Conservation (phyloP, 1,140 invertebrate genomes). For the Aphaenogaster rudis region DNA sequence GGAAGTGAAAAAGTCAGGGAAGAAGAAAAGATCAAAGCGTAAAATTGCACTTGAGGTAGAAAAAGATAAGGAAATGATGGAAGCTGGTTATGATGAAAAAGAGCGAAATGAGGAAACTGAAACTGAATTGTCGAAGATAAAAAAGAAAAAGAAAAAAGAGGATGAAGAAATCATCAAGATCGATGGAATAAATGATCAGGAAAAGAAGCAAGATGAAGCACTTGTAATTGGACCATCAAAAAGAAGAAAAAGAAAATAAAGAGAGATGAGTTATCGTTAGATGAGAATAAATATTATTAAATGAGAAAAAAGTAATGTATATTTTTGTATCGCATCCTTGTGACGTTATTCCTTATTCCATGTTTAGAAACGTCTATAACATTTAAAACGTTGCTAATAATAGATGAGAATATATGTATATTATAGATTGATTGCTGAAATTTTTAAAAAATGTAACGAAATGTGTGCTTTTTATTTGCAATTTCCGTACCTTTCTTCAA, state of each 20-base stretch:
- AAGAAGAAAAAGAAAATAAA: constrained; percentile 7
- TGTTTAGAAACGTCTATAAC: neutral
- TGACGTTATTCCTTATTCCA: neutral
- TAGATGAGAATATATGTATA: neutral
- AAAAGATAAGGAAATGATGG: neutral
- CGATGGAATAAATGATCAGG: constrained; percentile 5
- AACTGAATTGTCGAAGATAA: neutral
- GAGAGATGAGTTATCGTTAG: neutral
- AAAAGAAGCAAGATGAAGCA: neutral
- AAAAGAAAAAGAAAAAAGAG: constrained; percentile 41
- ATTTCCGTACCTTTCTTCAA: no score
- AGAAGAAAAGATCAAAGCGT: constrained; percentile 14
- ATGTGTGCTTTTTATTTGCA: neutral
- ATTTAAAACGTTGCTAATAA: no score
- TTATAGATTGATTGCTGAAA: neutral
- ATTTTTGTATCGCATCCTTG: neutral
- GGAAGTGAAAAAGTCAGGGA: neutral
- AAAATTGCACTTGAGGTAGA: neutral
- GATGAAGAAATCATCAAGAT: constrained; percentile 1
- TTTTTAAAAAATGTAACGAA: neutral
- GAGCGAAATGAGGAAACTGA: constrained; percentile 24
- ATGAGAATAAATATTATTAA: neutral
- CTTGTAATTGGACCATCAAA: neutral
- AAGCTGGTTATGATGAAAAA: neutral
- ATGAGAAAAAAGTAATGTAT: neutral